Percentiles rank a stretch among this genome's conserved stretches.
These are phyloP conservation scores for Sogatella furcifera DNA, from an alignment of 1,140 invertebrate genomes.

Conservation along the genomic window DNA sequence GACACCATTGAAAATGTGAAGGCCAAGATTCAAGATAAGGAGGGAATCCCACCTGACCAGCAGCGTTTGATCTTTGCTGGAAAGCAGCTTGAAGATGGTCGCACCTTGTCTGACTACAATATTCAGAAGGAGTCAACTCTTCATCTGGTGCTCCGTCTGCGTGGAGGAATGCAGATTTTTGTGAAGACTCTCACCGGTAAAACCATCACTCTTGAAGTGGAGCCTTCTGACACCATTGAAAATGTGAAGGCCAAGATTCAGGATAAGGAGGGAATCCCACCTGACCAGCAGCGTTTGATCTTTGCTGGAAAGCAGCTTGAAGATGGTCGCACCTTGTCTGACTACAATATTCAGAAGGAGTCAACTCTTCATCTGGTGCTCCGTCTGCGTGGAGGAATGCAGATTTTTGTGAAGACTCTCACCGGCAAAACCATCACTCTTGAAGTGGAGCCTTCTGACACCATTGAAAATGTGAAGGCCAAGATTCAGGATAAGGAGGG, in stretches of 20 bases:
- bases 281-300: conserved; percentile 59
- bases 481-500: conserved; percentile 65
- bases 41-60: conserved; percentile 60
- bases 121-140: conserved; percentile 56
- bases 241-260: conserved; percentile 71
- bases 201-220: conserved; percentile 60
- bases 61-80: conserved; percentile 64
- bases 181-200: conserved; percentile 63
- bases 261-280: conserved; percentile 57
- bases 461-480: conserved; percentile 67
- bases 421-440: conserved; percentile 63
- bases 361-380: conserved; percentile 55
- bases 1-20: conserved; percentile 73
- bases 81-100: conserved; percentile 71
- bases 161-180: conserved; percentile 60
- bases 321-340: conserved; percentile 66
- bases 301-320: conserved; percentile 73
- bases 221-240: conserved; percentile 63
- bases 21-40: conserved; percentile 61
- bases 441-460: conserved; percentile 66
- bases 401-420: conserved; percentile 56
- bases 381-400: no score
- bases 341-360: conserved; percentile 61
- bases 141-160: conserved; percentile 54
- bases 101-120: conserved; percentile 62